These are phyloP conservation scores for Neopipo cinnamomea DNA, from an alignment of 2,113 vertebrate genomes.

Conservation along the genomic window DNA sequence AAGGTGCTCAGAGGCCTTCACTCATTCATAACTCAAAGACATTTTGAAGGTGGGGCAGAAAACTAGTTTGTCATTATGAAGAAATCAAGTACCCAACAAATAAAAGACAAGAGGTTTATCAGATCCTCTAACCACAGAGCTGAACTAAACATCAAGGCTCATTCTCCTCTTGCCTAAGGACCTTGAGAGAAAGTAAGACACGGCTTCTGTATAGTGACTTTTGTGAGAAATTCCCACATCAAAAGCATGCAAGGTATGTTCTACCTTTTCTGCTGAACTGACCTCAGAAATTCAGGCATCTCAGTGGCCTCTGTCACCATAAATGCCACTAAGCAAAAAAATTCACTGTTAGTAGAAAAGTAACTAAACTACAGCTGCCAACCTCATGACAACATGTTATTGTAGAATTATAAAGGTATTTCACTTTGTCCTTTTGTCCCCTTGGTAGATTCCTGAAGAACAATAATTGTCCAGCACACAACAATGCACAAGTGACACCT, in stretches of 20 bases:
- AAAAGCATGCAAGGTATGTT: constrained; percentile 15
- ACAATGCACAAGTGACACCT: background rate
- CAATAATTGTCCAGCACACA: background rate
- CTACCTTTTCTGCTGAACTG: constrained; percentile 12
- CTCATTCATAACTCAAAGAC: constrained; percentile 20
- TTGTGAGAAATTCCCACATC: background rate
- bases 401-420: background rate
- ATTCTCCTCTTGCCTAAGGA: background rate
- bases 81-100: constrained; percentile 24
- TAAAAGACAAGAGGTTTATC: constrained; percentile 47
- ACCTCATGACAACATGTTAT: background rate
- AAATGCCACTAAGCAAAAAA: constrained; percentile 9
- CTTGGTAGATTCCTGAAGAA: background rate
- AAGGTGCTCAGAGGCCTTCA: constrained; percentile 2
- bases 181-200: background rate
- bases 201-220: background rate
- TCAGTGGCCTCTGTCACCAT: constrained; percentile 12
- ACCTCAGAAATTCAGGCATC: constrained; percentile 35
- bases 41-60: constrained; percentile 24
- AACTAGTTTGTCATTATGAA: constrained; percentile 35
- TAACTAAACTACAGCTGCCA: constrained; percentile 20
- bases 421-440: background rate
- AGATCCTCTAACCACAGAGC: constrained; percentile 2
- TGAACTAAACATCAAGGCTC: constrained; percentile 32
- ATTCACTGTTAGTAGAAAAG: background rate